These are phyloP conservation scores for Ovis aries DNA, from an alignment of 2,113 vertebrate genomes.

Conservation along the genomic window ARS-UI_Ramb_v3.0 NC_056054.1:188850501-188851000, in stretches of 20 bases:
- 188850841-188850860: not conserved
- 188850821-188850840: conserved; percentile 48
- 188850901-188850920: not conserved
- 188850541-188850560: not conserved
- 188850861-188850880: not conserved
- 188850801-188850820: not conserved
- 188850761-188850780: conserved; percentile 35
- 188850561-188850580: not conserved
- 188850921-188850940: not conserved
- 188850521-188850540: not conserved
- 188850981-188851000: not conserved
- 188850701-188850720: not conserved
- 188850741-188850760: not conserved
- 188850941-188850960: not conserved
- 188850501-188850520: not conserved
- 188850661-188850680: not conserved
- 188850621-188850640: not conserved
- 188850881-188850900: not conserved
- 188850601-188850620: not conserved
- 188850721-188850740: not conserved
- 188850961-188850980: not conserved
- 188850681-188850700: not conserved
- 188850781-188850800: not conserved
- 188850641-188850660: not conserved
- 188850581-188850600: not conserved